A percentile compares a stretch with the other conserved stretches of the same genome.
phyloP scores from a whole-genome alignment of 2,888 invertebrate species.

The Seira ritae region DNA sequence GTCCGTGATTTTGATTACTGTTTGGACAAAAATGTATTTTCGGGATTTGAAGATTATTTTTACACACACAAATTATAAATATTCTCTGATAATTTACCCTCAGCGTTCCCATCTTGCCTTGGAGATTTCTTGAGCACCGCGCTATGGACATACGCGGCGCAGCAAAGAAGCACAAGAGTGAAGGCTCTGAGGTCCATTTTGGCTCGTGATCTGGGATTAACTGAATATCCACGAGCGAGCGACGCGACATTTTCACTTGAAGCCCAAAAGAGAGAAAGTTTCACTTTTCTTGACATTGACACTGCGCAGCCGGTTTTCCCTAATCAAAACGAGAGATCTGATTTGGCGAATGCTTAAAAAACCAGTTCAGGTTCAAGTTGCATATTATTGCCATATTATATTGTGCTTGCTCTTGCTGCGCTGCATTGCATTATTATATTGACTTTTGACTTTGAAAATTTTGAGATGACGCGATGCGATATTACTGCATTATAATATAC shows the following conservation, averaged over 20 bases:
- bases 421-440: too few species aligned
- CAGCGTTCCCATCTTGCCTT: constrained; percentile 4
- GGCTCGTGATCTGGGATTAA: background rate
- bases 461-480: too few species aligned
- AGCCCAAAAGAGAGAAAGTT: constrained; percentile 6
- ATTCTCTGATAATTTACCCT: constrained; percentile 9
- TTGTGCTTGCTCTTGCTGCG: too few species aligned
- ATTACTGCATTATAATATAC: too few species aligned
- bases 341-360: background rate
- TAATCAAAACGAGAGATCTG: background rate
- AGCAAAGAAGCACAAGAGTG: background rate
- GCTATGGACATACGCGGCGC: background rate
- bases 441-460: too few species aligned
- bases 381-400: too few species aligned
- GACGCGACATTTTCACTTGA: background rate
- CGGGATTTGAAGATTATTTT: too few species aligned
- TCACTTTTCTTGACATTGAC: background rate
- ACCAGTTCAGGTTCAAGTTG: constrained; percentile 4
- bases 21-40: too few species aligned
- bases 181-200: background rate
- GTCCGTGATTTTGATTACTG: constrained; percentile 23
- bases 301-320: background rate
- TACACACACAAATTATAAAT: too few species aligned
- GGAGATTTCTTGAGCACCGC: background rate
- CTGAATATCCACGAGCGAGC: background rate